Percentiles rank a stretch among this genome's conserved stretches.
phyloP scores from a whole-genome alignment of 2,888 invertebrate genomes.

The Lycophotia porphyrea region DNA sequence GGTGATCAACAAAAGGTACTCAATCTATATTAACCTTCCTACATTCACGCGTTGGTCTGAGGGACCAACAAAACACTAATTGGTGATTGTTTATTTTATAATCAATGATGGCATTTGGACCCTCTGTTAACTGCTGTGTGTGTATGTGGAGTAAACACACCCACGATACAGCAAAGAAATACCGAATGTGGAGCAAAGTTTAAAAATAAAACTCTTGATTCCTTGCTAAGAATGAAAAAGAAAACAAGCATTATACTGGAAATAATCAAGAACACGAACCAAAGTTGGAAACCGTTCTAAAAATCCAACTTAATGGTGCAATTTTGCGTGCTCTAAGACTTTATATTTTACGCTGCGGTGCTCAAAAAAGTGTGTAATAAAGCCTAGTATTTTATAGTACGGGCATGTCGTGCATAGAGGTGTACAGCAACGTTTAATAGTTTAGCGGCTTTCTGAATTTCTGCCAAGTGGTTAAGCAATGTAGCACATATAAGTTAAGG shows the following conservation, averaged over 20 bases:
- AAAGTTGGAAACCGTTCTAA: slow-evolving; percentile 19
- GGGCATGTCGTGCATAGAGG: slow-evolving; percentile 63
- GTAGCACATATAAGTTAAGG: slow-evolving; percentile 55
- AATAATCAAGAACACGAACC: slow-evolving; percentile 4
- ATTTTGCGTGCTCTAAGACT: slow-evolving; percentile 34
- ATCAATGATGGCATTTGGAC: neutral
- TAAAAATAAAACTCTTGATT: neutral
- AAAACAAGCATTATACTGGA: neutral
- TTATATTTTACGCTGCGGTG: slow-evolving; percentile 25
- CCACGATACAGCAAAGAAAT: neutral
- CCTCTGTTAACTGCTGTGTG: neutral
- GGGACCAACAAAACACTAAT: neutral
- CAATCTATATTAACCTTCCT: neutral
- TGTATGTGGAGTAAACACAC: neutral
- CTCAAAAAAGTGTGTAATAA: slow-evolving; percentile 55
- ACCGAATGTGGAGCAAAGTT: neutral
- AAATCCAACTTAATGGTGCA: slow-evolving; percentile 24
- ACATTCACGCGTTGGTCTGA: neutral
- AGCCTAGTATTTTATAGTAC: slow-evolving; percentile 62
- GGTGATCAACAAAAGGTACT: neutral
- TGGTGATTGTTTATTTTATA: neutral
- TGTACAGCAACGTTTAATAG: slow-evolving; percentile 63
- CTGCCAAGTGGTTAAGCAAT: slow-evolving; percentile 64
- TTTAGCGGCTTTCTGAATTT: slow-evolving; percentile 59
- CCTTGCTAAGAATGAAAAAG: neutral